Base-by-base conservation (phyloP, 2,797 vertebrate species). In the Chelon auratus region DNA sequence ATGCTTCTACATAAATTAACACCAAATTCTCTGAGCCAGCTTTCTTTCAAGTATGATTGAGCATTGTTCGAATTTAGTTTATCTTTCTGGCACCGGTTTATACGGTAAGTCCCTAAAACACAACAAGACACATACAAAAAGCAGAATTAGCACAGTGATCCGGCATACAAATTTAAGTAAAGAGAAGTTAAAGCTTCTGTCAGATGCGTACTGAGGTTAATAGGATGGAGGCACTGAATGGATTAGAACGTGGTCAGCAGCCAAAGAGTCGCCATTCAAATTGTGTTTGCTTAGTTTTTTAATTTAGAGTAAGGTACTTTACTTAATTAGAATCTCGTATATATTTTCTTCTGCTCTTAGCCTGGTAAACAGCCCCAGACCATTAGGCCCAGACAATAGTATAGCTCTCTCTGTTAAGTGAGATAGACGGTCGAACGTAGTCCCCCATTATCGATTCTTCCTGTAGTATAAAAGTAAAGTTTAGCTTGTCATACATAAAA, bases 401-500 rank as follows among this genome's bases (percentile, higher is more conserved):
- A 69, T 37, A 43, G 60, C 45, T 82, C 56, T 77, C 68, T 75
- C 62, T 60, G 59, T 80, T 64, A 67, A 74, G 60, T 74, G 64
- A 81, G 86, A 87, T 39, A 47, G 61, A 87, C 60, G 37, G 52
- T 62, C 2, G 11, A 42, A 64, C 57, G 61, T 69, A 78, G 61
- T 68, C 61, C 33, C 56, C 53, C 50, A 17, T 45, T 73, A 72
- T 66, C 54, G 76, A 75, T 81, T 53, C 1, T 53, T 50, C 3
- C 64, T 69, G 48, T 58, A 43, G 62, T 75, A 82, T 83, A 54
- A 78, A 67, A 59, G 14, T 33, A 56, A 80, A 77, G 47, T 69
- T 75, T 20, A 65, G 62, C 37, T 55, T 77, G 42, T 68, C 58
- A 65, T 83, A 53, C 63, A 79, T 84, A 63, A 77, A 77, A 60